Conservation (phyloP, 2,797 vertebrate species). For the Podarcis lilfordi region DNA sequence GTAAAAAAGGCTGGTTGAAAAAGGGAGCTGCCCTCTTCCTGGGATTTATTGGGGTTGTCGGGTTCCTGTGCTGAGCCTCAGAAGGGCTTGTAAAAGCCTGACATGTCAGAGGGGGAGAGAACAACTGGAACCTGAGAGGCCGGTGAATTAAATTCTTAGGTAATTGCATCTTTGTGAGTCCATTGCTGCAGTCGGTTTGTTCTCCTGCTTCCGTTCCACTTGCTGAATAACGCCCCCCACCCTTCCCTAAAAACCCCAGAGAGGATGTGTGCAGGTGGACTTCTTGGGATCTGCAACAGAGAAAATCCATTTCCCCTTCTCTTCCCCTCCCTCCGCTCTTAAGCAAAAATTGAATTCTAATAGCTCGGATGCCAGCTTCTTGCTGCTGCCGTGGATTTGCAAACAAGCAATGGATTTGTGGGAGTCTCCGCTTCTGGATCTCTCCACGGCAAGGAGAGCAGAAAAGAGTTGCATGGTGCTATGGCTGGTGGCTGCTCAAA, state of each 20-base stretch:
- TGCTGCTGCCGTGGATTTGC: not conserved
- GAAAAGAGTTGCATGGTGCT: not conserved
- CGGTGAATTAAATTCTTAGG: not conserved
- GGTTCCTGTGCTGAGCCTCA: not conserved
- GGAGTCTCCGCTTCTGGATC: not conserved
- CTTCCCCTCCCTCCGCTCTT: not conserved
- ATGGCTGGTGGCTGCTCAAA: not conserved
- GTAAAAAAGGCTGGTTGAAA: too few species aligned
- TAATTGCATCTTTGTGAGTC: not conserved
- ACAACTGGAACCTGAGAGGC: not conserved
- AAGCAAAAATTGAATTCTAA: conserved; percentile 19
- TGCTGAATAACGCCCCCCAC: not conserved
- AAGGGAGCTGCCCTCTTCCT: too few species aligned
- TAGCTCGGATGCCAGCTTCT: not conserved
- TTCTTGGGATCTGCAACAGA: conserved; percentile 20
- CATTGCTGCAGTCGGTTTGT: not conserved
- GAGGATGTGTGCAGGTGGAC: conserved; percentile 4
- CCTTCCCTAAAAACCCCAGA: not conserved
- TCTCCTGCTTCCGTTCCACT: not conserved
- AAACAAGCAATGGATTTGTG: not conserved
- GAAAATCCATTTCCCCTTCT: conserved; percentile 23
- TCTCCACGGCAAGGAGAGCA: not conserved
- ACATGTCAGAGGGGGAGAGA: not conserved
- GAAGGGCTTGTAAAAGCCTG: not conserved
- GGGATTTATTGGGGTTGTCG: not conserved